Base-by-base conservation (phyloP, 2,113 vertebrate species). In the Thermophis baileyi region DNA sequence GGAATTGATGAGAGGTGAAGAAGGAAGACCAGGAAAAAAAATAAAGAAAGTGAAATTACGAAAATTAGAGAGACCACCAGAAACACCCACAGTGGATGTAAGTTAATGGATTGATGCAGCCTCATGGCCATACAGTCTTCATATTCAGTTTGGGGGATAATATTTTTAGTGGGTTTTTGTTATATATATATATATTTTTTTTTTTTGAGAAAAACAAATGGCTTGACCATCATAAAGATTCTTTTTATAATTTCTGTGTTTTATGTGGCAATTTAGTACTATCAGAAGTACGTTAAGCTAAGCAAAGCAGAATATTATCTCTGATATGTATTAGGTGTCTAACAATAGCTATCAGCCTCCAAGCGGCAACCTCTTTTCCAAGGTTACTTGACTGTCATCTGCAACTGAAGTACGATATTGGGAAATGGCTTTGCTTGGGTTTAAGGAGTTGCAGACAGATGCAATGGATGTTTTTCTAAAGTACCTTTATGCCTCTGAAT, bases 1-100 rank as follows among this genome's bases (percentile, higher is more conserved):
- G 96, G 99, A 99, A 95, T 93, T 99, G 96, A 99, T 99, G 99
- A 97, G 99, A 94, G 99, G 99, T 91, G 99, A 99, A 51, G 99
- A 99, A 94, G 98, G 98, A 69, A 97, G 98, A 81, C 99, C 99
- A 50, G 98, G 98, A 16, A 99, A 99, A 96, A 99, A 99, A 95
- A 94, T 99, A 92, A 99, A 99, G 98, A 97, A 98, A 3, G 98
- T 99, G 91, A 99, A 99, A 97, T 97, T 99, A 87, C 97, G 98
- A 95, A 99, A 98, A 96, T 95, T 98, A 86, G 99, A 99, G 95
- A 98, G 98, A 44, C 99, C 99, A 4, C 99, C 99, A n/a, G 98
- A 98, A 63, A 99, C 99, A 87, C 99, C 99, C 51, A 98, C 98
- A 2, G 98, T 99, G 69, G 99, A 99, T 95, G 99, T 99, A 97